Evolutionary conservation across 2,888 invertebrate genomes (phyloP).

Genomic region (Ernsta delagoae): DNA sequence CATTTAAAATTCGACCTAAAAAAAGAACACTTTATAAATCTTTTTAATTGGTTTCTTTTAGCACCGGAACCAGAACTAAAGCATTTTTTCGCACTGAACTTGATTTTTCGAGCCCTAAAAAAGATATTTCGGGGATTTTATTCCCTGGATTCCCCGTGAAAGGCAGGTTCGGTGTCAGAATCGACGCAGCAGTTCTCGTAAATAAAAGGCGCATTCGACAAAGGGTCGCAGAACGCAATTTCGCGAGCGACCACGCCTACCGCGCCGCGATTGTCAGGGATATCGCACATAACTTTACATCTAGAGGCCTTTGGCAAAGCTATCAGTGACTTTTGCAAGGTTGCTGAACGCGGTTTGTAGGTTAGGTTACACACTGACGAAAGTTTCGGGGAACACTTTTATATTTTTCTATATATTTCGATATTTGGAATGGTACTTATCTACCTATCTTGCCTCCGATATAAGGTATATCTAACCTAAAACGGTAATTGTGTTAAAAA

Average conservation of each 20-base stretch:
- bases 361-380: too few relatives aligned
- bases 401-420: too few relatives aligned
- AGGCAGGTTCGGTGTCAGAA: slow-evolving; percentile 37
- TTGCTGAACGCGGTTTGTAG: neutral
- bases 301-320: neutral
- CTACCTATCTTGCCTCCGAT: too few relatives aligned
- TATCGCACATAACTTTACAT: slow-evolving; percentile 15
- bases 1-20: too few relatives aligned
- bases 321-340: neutral
- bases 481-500: too few relatives aligned
- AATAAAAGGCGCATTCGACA: slow-evolving; percentile 54
- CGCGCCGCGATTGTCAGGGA: slow-evolving; percentile 40
- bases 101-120: neutral
- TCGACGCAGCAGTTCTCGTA: slow-evolving; percentile 47
- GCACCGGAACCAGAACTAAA: neutral
- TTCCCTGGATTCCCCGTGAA: neutral
- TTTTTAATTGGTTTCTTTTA: too few relatives aligned
- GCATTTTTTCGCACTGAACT: neutral
- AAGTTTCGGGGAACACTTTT: too few relatives aligned
- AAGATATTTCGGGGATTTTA: slow-evolving; percentile 3
- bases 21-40: too few relatives aligned
- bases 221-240: slow-evolving; percentile 58
- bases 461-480: too few relatives aligned
- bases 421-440: too few relatives aligned
- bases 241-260: slow-evolving; percentile 54